Base-by-base conservation (phyloP, 2,797 vertebrate species). In the Ctenochaetus hawaiiensis region DNA sequence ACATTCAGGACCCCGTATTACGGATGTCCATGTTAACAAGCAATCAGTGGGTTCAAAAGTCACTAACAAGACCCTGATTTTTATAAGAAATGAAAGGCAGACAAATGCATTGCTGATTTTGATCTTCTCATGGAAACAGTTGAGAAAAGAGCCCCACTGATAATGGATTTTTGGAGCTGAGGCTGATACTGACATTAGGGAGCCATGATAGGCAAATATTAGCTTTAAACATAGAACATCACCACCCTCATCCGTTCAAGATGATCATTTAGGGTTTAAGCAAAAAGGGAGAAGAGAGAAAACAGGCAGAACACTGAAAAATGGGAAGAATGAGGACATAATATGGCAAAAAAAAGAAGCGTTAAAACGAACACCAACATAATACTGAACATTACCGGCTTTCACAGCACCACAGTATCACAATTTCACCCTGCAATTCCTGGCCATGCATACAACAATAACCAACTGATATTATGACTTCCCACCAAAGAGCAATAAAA, bases 401-500 rank as follows among this genome's bases (percentile, higher is more conserved):
- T 34, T 66, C 54, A 44, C 53, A 61, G 54, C 77, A 30, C 64
- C 37, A 23, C 53, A 67, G 59, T 60, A 67, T 72, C 37, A 41
- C 70, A 54, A 43, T 71, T 65, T 65, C 72, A 78, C 48, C 54
- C 70, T 67, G 54, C 23, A 64, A 58, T 71, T 60, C 45, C 63
- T n/a, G 13, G 64, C 68, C 71, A 83, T 77, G 41, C 62, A 20
- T 17, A 72, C 7, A 22, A 37, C 71, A 69, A 57, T 17, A 72
- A 63, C 54, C 57, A 61, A 73, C 48, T 61, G 77, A 80, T 80
- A 64, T 80, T 69, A 78, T 51, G 64, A 79, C 70, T 84, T 45
- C 17, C 57, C 80, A 85, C 64, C 34, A 72, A 86, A 54, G 14
- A 81, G 65, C 72, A 73, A 73, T 84, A 77, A 84, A 77, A 62